phyloP scores from a whole-genome alignment of 2,113 vertebrate genomes.

The Dasypus novemcinctus region DNA sequence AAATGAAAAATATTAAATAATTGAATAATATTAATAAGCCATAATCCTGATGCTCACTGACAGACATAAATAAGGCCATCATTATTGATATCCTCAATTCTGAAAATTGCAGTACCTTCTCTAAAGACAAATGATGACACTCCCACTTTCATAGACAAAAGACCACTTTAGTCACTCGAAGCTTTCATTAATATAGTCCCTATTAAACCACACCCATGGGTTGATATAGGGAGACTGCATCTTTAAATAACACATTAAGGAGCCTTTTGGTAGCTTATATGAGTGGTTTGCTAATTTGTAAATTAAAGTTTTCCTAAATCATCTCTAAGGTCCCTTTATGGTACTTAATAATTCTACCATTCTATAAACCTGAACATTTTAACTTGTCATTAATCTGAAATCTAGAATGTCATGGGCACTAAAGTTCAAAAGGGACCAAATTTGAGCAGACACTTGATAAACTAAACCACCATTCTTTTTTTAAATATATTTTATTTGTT shows the following conservation, averaged over 20 bases:
- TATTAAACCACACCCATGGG: not conserved
- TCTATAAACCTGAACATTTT: not conserved
- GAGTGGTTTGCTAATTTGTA: not conserved
- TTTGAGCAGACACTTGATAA: not conserved
- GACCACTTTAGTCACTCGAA: not conserved
- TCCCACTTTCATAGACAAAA: too few species aligned
- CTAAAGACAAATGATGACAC: not conserved
- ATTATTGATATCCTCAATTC: not conserved
- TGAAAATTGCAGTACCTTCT: not conserved
- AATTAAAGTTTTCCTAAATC: not conserved
- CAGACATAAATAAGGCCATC: not conserved
- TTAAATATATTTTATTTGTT: too few species aligned
- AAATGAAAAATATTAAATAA: not conserved
- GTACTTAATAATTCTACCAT: not conserved
- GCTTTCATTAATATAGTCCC: not conserved
- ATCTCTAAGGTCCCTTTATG: not conserved
- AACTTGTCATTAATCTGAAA: not conserved
- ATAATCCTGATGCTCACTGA: not conserved
- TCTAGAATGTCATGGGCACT: not conserved
- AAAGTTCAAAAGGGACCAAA: not conserved
- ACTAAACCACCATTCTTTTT: not conserved
- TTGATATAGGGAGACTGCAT: not conserved
- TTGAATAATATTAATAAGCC: not conserved
- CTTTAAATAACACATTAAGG: not conserved
- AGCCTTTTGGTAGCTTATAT: not conserved